These are phyloP conservation scores for Aradus depressus DNA, from an alignment of 2,888 invertebrate species.

Conservation along the genomic window DNA sequence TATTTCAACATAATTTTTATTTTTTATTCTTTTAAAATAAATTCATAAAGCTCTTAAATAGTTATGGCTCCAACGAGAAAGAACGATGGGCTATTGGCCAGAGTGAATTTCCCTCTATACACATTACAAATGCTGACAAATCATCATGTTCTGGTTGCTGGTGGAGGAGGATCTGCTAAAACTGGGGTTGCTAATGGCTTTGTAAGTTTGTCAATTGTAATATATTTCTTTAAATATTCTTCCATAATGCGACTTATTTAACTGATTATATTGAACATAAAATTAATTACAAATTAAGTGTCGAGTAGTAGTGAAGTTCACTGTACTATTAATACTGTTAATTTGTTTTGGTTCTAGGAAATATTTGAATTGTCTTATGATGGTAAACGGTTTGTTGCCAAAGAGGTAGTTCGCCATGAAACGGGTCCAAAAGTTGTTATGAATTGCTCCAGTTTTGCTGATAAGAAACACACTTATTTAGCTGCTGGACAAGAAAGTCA, in stretches of 20 bases:
- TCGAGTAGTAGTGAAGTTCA: not conserved
- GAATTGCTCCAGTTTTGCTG: conserved; percentile 70
- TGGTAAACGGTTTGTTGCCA: conserved; percentile 69
- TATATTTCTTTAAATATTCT: not conserved
- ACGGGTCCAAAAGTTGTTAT: conserved; percentile 83
- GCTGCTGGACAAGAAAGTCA: conserved; percentile 88
- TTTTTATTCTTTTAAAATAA: not conserved
- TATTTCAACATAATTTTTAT: not conserved
- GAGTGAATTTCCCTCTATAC: conserved; percentile 88
- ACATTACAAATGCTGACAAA: conserved; percentile 81
- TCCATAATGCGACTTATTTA: not conserved
- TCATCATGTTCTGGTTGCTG: conserved; percentile 88
- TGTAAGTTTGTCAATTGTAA: conserved; percentile 48
- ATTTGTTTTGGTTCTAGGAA: conserved; percentile 52
- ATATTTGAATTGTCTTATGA: conserved; percentile 83
- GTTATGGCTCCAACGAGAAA: conserved; percentile 48
- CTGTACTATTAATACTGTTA: not conserved
- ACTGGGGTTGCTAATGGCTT: conserved; percentile 97
- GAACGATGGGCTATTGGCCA: conserved; percentile 48
- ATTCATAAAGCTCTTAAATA: not conserved
- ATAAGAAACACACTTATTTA: conserved; percentile 62
- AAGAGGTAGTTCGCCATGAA: conserved; percentile 79
- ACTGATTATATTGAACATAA: not conserved
- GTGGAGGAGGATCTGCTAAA: conserved; percentile 93
- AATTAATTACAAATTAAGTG: not conserved